Evolutionary conservation across 1,140 invertebrate genomes (phyloP).

Genomic region (Hermatobates lingyangjiaoensis): DNA sequence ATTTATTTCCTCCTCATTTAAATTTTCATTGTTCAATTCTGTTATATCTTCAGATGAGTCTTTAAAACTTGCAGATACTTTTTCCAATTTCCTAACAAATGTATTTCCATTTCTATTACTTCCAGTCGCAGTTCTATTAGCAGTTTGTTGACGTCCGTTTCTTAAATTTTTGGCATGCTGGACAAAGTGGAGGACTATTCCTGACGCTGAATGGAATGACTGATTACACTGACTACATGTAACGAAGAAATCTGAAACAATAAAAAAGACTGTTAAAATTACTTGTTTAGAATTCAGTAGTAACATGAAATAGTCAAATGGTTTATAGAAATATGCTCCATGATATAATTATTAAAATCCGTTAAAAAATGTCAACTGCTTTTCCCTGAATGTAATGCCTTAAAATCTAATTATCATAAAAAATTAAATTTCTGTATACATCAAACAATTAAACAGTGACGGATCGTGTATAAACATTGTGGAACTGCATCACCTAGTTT

Average conservation of each 20-base stretch:
- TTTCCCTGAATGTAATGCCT: too few relatives aligned
- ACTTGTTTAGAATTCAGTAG: background rate
- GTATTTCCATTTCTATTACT: background rate
- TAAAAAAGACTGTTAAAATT: background rate
- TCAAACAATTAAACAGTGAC: too few relatives aligned
- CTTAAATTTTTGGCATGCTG: conserved; percentile 15
- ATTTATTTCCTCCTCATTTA: background rate
- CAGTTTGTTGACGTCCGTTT: background rate
- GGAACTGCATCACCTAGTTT: too few relatives aligned
- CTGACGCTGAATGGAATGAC: conserved; percentile 19
- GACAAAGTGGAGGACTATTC: conserved; percentile 21
- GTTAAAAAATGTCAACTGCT: too few relatives aligned
- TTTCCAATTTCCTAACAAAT: background rate
- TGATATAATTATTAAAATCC: too few relatives aligned
- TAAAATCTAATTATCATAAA: too few relatives aligned
- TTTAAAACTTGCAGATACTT: background rate
- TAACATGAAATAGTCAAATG: too few relatives aligned
- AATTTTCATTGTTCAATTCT: conserved; percentile 3
- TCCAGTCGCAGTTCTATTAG: background rate
- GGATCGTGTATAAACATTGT: too few relatives aligned
- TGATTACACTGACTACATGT: conserved; percentile 20
- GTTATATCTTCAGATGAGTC: background rate
- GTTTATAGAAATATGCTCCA: too few relatives aligned
- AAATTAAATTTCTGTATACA: too few relatives aligned
- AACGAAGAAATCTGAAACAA: conserved; percentile 18